These are phyloP conservation scores for Bombus difficillimus DNA, from an alignment of 1,140 invertebrate species.

Conservation along the genomic window DNA sequence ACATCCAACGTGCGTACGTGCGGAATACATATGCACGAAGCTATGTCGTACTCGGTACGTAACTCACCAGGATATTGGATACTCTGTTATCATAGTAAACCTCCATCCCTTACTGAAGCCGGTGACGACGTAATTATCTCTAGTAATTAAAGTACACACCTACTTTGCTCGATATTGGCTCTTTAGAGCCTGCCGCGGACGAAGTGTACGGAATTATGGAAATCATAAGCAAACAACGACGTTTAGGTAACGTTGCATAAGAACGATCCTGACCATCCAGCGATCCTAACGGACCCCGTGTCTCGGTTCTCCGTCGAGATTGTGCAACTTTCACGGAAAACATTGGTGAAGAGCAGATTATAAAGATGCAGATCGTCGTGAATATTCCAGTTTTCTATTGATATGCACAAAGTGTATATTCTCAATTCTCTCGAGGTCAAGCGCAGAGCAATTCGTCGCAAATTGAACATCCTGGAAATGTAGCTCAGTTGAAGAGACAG, in stretches of 20 bases:
- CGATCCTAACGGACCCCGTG: not conserved
- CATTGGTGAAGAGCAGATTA: not conserved
- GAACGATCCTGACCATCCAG: not conserved
- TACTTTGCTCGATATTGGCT: slow-evolving; percentile 62
- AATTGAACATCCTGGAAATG: no score
- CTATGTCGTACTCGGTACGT: slow-evolving; percentile 48
- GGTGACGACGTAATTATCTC: slow-evolving; percentile 70
- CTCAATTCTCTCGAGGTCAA: no score
- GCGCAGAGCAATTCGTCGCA: no score
- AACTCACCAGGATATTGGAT: slow-evolving; percentile 67
- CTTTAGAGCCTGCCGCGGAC: slow-evolving; percentile 48
- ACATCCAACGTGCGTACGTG: slow-evolving; percentile 39
- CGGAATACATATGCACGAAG: slow-evolving; percentile 25
- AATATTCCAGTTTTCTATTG: no score
- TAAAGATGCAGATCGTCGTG: not conserved
- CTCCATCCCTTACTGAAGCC: slow-evolving; percentile 57
- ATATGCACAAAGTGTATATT: not conserved
- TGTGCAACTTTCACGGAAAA: not conserved
- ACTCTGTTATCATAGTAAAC: slow-evolving; percentile 69
- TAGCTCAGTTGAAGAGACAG: not conserved
- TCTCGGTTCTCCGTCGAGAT: not conserved
- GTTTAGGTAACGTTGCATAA: slow-evolving; percentile 11
- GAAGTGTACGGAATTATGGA: slow-evolving; percentile 56
- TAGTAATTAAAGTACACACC: slow-evolving; percentile 68
- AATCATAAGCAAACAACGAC: slow-evolving; percentile 53